Evolutionary conservation across 2,797 vertebrate genomes (phyloP).

Genomic region (Rhabdomys pumilio): DNA sequence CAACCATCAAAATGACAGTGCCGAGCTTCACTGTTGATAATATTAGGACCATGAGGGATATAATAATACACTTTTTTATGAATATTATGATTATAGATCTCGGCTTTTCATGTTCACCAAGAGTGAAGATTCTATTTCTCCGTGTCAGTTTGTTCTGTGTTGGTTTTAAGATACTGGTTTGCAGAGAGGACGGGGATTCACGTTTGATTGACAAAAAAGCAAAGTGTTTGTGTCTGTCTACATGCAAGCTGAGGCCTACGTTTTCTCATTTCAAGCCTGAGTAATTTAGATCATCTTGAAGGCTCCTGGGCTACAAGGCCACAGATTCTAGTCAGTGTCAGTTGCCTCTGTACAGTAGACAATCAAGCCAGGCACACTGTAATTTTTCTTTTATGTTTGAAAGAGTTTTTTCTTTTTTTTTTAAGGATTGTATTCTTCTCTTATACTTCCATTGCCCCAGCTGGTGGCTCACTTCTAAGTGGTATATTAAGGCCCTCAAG

Average conservation of each 20-base stretch:
- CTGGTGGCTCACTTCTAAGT: slow-evolving; percentile 78
- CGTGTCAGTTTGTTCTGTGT: slow-evolving; percentile 37
- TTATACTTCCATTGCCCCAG: slow-evolving; percentile 76
- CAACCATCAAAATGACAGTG: slow-evolving; percentile 2
- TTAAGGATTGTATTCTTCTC: slow-evolving; percentile 68
- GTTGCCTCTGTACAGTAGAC: slow-evolving; percentile 80
- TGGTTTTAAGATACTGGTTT: not conserved
- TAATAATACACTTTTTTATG: not conserved
- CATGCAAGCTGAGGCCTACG: not conserved
- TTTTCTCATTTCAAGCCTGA: slow-evolving; percentile 87
- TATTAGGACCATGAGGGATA: not conserved
- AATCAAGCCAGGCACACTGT: slow-evolving; percentile 77
- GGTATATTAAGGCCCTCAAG: slow-evolving; percentile 71
- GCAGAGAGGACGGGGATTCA: not conserved
- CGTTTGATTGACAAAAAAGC: slow-evolving; percentile 83
- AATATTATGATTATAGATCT: slow-evolving; percentile 10
- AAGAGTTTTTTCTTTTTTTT: slow-evolving; percentile 60
- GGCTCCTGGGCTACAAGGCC: slow-evolving; percentile 82
- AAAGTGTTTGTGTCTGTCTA: slow-evolving; percentile 78
- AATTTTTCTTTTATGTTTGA: slow-evolving; percentile 85
- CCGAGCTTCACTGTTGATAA: not conserved
- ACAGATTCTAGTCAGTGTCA: slow-evolving; percentile 82
- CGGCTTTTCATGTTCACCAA: not conserved
- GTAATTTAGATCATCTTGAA: slow-evolving; percentile 84
- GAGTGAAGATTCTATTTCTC: slow-evolving; percentile 53